A percentile compares a stretch with the other conserved stretches of the same genome.
Evolutionary conservation across 2,888 invertebrate genomes (phyloP).

Genomic region (Aspidiotus rigidus): DNA sequence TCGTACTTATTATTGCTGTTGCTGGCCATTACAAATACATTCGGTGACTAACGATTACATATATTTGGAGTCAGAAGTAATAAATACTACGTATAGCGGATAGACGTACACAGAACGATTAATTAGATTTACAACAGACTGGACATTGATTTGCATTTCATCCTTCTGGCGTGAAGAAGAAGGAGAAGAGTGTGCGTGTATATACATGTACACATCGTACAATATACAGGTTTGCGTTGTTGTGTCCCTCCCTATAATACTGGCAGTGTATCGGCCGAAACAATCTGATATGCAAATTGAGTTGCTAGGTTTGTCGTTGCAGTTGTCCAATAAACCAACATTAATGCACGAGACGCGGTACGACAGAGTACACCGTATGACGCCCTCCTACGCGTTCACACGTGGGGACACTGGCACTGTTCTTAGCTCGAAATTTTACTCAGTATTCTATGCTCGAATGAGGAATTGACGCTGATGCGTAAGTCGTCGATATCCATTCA

Average conservation of each 20-base stretch:
- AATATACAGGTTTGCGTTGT: neutral
- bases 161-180: conserved; percentile 4
- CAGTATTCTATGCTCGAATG: too few relatives aligned
- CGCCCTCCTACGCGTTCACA: conserved; percentile 17
- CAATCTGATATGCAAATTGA: conserved; percentile 32
- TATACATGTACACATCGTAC: too few relatives aligned
- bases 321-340: conserved; percentile 28
- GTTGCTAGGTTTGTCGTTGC: conserved; percentile 23
- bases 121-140: conserved; percentile 33
- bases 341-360: conserved; percentile 8
- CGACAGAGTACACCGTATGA: conserved; percentile 26
- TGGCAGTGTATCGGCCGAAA: conserved; percentile 12
- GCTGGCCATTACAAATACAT: neutral
- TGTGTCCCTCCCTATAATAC: conserved; percentile 11
- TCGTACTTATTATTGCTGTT: too few relatives aligned
- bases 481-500: neutral
- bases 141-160: conserved; percentile 33
- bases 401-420: neutral
- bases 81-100: neutral
- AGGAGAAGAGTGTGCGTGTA: neutral
- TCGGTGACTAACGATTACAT: neutral
- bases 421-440: neutral
- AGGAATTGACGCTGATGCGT: neutral
- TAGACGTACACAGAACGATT: conserved; percentile 12
- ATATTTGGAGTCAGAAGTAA: conserved; percentile 11